phyloP scores from a whole-genome alignment of 2,797 vertebrate genomes.

The Phylloscopus collybita region DNA sequence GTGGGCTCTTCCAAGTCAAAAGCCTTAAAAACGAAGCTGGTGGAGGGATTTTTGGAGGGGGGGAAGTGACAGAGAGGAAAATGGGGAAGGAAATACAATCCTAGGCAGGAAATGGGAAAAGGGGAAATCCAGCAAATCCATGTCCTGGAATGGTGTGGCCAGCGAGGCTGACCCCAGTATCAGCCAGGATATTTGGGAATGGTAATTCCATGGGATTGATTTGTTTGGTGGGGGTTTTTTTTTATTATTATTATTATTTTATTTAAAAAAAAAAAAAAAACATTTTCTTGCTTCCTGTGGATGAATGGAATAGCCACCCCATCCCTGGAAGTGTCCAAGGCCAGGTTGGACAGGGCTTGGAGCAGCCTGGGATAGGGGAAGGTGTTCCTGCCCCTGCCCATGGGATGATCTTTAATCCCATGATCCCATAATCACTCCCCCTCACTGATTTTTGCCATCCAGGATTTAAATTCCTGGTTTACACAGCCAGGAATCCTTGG shows the following conservation, averaged over 20 bases:
- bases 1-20: no score
- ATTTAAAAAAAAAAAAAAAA: no score
- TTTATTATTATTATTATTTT: no score
- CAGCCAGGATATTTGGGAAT: background rate
- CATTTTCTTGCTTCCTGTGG: background rate
- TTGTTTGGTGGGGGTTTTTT: no score
- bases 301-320: background rate
- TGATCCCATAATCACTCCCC: background rate
- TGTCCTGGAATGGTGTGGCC: no score
- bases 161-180: background rate
- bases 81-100: no score
- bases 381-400: no score
- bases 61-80: no score
- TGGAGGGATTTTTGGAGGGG: no score
- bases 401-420: background rate
- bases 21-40: no score
- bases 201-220: fast-evolving
- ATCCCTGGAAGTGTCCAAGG: background rate
- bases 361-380: no score
- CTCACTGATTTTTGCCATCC: background rate
- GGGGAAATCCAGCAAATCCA: background rate
- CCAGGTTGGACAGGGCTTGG: background rate
- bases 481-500: background rate
- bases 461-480: background rate
- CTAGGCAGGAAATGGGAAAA: no score